Base-by-base conservation (phyloP, 2,797 vertebrate species). In the Alauda arvensis region DNA sequence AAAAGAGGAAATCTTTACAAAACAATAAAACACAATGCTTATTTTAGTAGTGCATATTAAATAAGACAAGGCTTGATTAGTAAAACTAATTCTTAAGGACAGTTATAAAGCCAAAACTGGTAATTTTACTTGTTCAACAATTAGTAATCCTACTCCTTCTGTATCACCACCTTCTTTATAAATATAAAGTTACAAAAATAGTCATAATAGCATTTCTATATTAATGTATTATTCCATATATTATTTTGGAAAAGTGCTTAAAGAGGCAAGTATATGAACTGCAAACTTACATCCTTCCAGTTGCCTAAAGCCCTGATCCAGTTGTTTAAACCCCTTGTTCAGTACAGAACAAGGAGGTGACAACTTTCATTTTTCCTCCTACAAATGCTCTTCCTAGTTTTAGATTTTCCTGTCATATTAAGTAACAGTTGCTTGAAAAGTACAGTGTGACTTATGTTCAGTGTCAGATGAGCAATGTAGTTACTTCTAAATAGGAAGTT, bases 131-230 rank as follows among this genome's bases (percentile, higher is more conserved):
- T 69, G 20, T 57, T 78, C 34, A 49, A 82, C 53, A 83, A 57
- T 62, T 61, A 79, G 21, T 26, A 82, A 79, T 85, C 51, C 25
- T 79, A 34, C 57, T 85, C 79, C 25, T 43, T 75, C 57, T 37
- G 8, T 66, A 74, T 71, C 39, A 77, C 37, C 52, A 67, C 52
- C 18, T 63, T 84, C 51, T 93, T 83, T 85, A 79, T 39, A 93
- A 93, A 93, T 94, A 94, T 56, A 85, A 88, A 92, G 57, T 88
- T 96, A 93, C 17, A 95, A 96, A 96, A 96, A 95, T 94, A 95
- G 55, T 74, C 70, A 61, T 16, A 69, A 14, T 42, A 76, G 5
- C 78, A 72, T 85, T 80, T 88, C 31, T 90, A 21, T 33, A 85
- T 66, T 72, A 91, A 80, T 90, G 18, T 83, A 65, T 52, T 90